Base-by-base conservation (phyloP, 2,113 vertebrate genomes). In the Elephas maximus region DNA sequence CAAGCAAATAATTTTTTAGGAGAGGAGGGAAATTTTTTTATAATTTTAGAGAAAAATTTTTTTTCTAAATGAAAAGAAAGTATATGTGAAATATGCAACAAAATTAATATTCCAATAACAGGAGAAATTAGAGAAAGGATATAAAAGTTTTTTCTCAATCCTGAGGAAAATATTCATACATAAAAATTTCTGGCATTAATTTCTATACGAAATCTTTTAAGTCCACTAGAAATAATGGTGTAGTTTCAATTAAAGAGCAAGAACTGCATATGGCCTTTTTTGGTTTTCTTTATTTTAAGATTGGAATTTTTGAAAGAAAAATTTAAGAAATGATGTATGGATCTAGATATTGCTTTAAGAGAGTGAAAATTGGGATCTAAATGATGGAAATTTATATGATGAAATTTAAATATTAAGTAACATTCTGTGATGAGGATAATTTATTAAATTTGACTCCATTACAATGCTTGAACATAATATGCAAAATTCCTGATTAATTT, bases 381-480 rank as follows among this genome's bases (percentile, higher is more conserved):
- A 33, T 57, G 41, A 63, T 26, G 76, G 17, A 33, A 95, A 95
- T 86, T 85, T 93, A 93, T 11, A 87, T 57, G 15, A 83, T 71
- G 33, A 78, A 96, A 93, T 86, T 44, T 86, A 91, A 89, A 76
- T 73, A 78, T 93, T 89, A 94, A 69, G 44, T 83, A 89, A 60
- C 51, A 71, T 28, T 79, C 9, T 62, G 9, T 73, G 12, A 69
- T 91, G 88, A 92, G 80, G 26, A 76, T 90, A 92, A 90, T 84
- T 91, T 81, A 88, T 93, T 92, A 65, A 53, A 95, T 91, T 82
- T 89, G 51, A 90, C n/a, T 24, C 33, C 45, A 90, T 65, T 63
- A 76, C 28, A 95, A 91, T 8, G 30, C 83, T 89, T 82, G 26
- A 87, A 74, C 21, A 80, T 62, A 89, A 48, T 48, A 79, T 5